Evolutionary conservation across 2,888 invertebrate genomes (phyloP), one percentile per base, ranked within the genome.

Genomic region (Ceratothoa steindachneri): DNA sequence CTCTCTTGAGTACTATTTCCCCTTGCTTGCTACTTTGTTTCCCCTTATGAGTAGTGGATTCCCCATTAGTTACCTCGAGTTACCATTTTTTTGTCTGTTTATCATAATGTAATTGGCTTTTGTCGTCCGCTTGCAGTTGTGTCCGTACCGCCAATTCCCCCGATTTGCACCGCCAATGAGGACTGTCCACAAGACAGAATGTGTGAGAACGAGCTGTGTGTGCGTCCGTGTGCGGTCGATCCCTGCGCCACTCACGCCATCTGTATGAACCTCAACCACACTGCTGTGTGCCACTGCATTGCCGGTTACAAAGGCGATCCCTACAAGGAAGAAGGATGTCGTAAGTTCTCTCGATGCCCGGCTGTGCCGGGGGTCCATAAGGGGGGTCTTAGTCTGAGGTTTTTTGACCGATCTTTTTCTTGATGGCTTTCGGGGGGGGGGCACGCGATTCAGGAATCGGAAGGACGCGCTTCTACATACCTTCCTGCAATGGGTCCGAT

Each of bases 131-230:
- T 5, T 41, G 7, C 19, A 77, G 73, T 74, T 28, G 64, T 51
- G 1, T 72, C 70, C 0, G 73, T 73, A 12, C 67, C 74, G 24
- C 77, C 76, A 22, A 12, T 72, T 15, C 66, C 68, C 30, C 76
- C 76, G 5, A 82, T 81, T 24, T 83, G 83, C 74, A 78, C 74
- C n/a, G 77, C 70, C 1, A 81, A 84, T 73, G 75, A 80, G 3
- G 90, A 94, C 80, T 95, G 94, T 82, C 88, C 90, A 0, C 90
- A 91, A 81, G 88, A 90, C 81, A 89, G 89, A 80, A 90, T 89
- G 83, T 95, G 95, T 83, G 89, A 92, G 73, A 90, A 89, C 31
- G 89, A 89, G 81, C 89, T 88, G 9, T 95, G 94, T 82, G 89
- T 90, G 73, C 89, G 92, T 84, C 91, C 93, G n/a, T 95, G 94